A percentile compares a stretch with the other conserved stretches of the same genome.
Conservation (phyloP, 1,140 invertebrate genomes). For the Melipona quadrifasciata region DNA sequence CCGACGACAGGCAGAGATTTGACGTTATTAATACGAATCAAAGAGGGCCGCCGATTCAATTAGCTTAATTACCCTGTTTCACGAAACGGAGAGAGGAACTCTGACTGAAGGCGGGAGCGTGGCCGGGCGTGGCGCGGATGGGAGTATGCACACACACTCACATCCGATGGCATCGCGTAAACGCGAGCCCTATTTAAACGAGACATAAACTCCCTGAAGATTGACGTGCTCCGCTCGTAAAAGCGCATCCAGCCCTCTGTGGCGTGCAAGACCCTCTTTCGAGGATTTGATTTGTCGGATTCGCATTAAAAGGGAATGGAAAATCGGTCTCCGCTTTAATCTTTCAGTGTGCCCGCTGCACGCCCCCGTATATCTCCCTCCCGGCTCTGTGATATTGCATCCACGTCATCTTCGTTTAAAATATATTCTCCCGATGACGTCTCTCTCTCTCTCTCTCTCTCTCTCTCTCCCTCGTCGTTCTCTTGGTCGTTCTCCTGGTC, state of each 20-base stretch:
- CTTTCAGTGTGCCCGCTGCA: background rate
- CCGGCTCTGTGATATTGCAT: background rate
- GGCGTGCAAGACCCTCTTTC: background rate
- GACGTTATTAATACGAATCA: conserved; percentile 55
- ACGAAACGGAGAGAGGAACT: conserved; percentile 12
- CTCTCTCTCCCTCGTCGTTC: no score
- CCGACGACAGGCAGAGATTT: no score
- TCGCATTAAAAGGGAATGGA: conserved; percentile 26
- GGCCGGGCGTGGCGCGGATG: background rate
- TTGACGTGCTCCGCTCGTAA: conserved; percentile 4
- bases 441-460: background rate
- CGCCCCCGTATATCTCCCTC: background rate
- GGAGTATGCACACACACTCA: background rate
- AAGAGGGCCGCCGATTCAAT: conserved; percentile 37
- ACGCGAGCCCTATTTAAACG: conserved; percentile 50
- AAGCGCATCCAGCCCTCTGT: conserved; percentile 3
- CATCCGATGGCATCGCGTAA: conserved; percentile 1
- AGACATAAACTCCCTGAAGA: conserved; percentile 47
- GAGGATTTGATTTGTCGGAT: conserved; percentile 30
- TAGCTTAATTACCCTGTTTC: conserved; percentile 54
- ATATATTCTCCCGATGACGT: background rate
- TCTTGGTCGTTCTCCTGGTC: no score
- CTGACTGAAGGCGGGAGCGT: conserved; percentile 24
- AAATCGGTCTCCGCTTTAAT: conserved; percentile 9
- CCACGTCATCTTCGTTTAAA: background rate